These are phyloP conservation scores for Rhagonycha lutea DNA, from an alignment of 2,888 invertebrate genomes.

Conservation along the genomic window DNA sequence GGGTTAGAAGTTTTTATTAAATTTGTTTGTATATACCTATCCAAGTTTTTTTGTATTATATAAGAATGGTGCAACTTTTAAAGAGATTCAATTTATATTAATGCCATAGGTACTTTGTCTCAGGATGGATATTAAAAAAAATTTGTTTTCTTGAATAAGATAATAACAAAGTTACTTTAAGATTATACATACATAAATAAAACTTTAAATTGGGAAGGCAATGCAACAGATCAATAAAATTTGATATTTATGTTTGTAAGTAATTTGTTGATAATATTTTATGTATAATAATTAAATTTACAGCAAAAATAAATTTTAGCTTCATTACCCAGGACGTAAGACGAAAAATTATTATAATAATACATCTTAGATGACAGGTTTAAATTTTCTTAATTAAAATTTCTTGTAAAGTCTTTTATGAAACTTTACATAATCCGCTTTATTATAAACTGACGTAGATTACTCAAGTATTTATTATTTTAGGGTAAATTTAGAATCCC, in stretches of 20 bases:
- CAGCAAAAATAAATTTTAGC: not conserved
- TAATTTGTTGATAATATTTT: not conserved
- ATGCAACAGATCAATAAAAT: not conserved
- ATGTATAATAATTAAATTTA: not conserved
- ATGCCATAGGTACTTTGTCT: not conserved
- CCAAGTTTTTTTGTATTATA: not conserved
- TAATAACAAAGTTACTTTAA: no score
- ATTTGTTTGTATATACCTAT: not conserved
- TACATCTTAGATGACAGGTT: not conserved
- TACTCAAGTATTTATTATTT: not conserved
- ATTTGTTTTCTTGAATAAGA: not conserved
- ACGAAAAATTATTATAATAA: not conserved
- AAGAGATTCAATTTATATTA: not conserved
- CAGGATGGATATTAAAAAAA: not conserved
- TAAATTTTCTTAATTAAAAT: not conserved
- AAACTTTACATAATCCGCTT: not conserved
- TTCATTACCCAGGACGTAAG: not conserved
- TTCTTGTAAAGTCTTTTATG: not conserved
- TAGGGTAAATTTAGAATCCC: not conserved
- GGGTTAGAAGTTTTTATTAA: not conserved
- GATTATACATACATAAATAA: no score
- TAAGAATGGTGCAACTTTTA: not conserved
- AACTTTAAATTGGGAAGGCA: no score
- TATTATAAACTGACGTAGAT: not conserved
- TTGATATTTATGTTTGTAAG: not conserved